Percentiles rank a stretch among this genome's conserved stretches.
Conservation (phyloP, 2,113 vertebrate species). For the Thunnus maccoyii region DNA sequence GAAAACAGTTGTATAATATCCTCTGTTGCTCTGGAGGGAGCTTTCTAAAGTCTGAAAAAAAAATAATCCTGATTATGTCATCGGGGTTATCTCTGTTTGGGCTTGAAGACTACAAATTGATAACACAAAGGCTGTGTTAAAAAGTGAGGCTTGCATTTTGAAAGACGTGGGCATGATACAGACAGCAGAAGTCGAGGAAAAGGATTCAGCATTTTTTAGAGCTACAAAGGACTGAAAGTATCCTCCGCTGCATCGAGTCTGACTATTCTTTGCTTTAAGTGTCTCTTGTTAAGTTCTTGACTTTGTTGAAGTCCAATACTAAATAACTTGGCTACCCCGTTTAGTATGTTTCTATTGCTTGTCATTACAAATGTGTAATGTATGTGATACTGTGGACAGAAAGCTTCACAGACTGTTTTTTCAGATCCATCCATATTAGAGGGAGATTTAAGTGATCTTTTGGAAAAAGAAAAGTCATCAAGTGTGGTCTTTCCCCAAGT, state of each 20-base stretch:
- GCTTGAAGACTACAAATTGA: not conserved
- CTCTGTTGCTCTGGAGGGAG: not conserved
- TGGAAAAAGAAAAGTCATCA: slow-evolving; percentile 1
- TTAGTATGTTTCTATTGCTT: not conserved
- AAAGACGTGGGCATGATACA: not conserved
- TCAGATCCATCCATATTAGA: not conserved
- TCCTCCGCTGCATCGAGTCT: too few species aligned
- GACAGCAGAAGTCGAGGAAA: not conserved
- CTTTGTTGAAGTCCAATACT: not conserved
- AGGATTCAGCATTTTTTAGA: not conserved
- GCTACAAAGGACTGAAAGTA: not conserved
- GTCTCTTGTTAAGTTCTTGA: not conserved
- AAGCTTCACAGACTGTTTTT: not conserved
- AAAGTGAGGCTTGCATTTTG: not conserved
- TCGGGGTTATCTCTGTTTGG: not conserved
- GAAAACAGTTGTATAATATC: not conserved
- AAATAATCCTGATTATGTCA: slow-evolving; percentile 11
- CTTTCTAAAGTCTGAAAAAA: not conserved
- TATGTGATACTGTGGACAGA: not conserved
- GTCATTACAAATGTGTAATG: not conserved
- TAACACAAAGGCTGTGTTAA: not conserved
- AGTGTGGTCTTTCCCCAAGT: not conserved
- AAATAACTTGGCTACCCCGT: not conserved
- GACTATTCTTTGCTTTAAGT: not conserved
- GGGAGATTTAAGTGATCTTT: not conserved